These are phyloP conservation scores for Melanophora roralis DNA, from an alignment of 2,888 invertebrate genomes.

Conservation along the genomic window DNA sequence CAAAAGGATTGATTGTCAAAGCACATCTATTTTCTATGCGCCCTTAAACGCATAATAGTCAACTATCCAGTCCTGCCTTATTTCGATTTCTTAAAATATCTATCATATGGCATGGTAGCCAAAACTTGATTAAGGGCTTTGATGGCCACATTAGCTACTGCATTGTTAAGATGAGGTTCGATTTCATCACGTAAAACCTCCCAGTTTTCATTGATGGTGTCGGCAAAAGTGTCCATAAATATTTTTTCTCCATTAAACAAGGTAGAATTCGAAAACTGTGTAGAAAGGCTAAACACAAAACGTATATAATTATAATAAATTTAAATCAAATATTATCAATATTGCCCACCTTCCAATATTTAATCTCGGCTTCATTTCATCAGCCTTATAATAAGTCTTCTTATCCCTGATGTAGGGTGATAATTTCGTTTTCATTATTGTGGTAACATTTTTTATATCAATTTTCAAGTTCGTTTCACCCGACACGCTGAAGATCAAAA, in stretches of 20 bases:
- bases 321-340: not conserved
- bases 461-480: constrained; percentile 42
- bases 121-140: constrained; percentile 29
- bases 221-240: constrained; percentile 41
- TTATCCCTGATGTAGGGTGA: constrained; percentile 19
- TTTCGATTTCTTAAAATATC: constrained; percentile 25
- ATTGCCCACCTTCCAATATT: constrained; percentile 22
- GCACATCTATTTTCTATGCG: no score
- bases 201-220: constrained; percentile 50
- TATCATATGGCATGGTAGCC: constrained; percentile 33
- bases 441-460: constrained; percentile 34
- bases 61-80: no score
- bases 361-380: constrained; percentile 19
- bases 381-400: constrained; percentile 1
- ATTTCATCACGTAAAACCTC: constrained; percentile 43
- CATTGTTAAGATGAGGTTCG: constrained; percentile 27
- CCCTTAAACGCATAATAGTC: no score
- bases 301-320: not conserved
- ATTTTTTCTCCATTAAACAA: constrained; percentile 51
- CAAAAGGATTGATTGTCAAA: no score
- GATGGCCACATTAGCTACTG: not conserved
- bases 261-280: constrained; percentile 32
- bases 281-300: constrained; percentile 5
- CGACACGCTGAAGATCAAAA: constrained; percentile 34
- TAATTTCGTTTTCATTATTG: not conserved